Evolutionary conservation across 2,888 invertebrate species (phyloP), one percentile per base, ranked within the genome.

Genomic region (Choristoneura rosaceana): DNA sequence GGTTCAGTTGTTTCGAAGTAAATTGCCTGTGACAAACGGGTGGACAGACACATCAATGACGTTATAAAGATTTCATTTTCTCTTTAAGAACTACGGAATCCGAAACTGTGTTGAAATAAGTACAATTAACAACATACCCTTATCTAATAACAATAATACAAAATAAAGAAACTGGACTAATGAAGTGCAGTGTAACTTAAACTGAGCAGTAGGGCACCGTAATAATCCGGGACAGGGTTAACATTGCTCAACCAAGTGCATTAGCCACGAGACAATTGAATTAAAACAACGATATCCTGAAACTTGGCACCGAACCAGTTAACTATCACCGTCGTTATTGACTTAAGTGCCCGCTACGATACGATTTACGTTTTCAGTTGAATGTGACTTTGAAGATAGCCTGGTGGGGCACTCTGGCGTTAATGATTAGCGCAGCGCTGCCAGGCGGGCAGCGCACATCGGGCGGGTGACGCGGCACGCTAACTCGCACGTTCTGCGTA

Each of bases 281-380:
- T 91, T 90, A 88, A 89, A 88, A 87, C 87, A 89, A 86, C 84
- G 87, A 85, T 88, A 88, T 85, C 86, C 82, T 79, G 79, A 78
- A 83, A 87, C 83, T 87, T 92, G 91, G 91, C 92, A 86, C 86
- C 82, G 84, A 81, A 92, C 92, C 92, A 92, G 91, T 90, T 89
- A 90, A 81, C 85, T 80, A 85, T 84, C 82, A 85, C 81, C 80
- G 78, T 79, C 79, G 80, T 83, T 87, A 87, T 87, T 83, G 85
- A 86, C 84, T 87, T 78, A 79, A 77, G 76, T 87, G 71, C 70
- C 69, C 64, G 85, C 82, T 79, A 79, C 80, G 74, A 78, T 81
- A 86, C 83, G 87, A 90, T 90, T 90, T 87, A 90, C 84, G 87
- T 82, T 86, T 84, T 84, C 81, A 84, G 80, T 87, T 90, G 91